Conservation (phyloP, 1,140 invertebrate species). For the Psix sp. region DNA sequence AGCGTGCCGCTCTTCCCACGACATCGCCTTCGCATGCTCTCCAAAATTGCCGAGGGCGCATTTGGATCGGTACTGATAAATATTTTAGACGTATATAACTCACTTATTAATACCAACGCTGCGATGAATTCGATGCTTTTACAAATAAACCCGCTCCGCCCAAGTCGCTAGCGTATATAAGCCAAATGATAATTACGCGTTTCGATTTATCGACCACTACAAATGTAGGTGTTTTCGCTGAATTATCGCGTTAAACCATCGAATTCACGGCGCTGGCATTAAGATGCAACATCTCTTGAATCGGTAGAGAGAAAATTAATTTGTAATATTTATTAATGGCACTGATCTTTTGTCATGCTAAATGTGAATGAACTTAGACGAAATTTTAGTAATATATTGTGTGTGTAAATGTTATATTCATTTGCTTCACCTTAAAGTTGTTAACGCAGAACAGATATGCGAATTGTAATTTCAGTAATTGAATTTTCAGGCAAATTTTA, state of each 20-base stretch:
- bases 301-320: too few relatives aligned
- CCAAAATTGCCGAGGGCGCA: conserved; percentile 92
- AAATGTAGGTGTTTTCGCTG: not conserved
- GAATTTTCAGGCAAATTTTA: too few relatives aligned
- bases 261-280: conserved; percentile 2
- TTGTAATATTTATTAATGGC: not conserved
- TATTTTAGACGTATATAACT: conserved; percentile 52
- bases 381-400: too few relatives aligned
- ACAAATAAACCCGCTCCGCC: conserved; percentile 19
- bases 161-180: not conserved
- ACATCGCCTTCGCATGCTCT: conserved; percentile 90
- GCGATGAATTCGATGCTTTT: conserved; percentile 32
- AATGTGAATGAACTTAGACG: too few relatives aligned
- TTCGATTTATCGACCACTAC: conserved; percentile 3
- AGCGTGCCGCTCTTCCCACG: conserved; percentile 88
- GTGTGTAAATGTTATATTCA: too few relatives aligned
- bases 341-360: too few relatives aligned
- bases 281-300: too few relatives aligned
- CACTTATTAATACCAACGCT: conserved; percentile 42
- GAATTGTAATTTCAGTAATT: too few relatives aligned
- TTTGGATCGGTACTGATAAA: conserved; percentile 88
- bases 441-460: too few relatives aligned
- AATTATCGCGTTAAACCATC: not conserved
- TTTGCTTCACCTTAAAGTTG: too few relatives aligned
- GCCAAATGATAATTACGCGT: conserved; percentile 15